Evolutionary conservation across 2,888 invertebrate species (phyloP), one percentile per base, ranked within the genome.

Genomic region (Flabesymbios commensalis): DNA sequence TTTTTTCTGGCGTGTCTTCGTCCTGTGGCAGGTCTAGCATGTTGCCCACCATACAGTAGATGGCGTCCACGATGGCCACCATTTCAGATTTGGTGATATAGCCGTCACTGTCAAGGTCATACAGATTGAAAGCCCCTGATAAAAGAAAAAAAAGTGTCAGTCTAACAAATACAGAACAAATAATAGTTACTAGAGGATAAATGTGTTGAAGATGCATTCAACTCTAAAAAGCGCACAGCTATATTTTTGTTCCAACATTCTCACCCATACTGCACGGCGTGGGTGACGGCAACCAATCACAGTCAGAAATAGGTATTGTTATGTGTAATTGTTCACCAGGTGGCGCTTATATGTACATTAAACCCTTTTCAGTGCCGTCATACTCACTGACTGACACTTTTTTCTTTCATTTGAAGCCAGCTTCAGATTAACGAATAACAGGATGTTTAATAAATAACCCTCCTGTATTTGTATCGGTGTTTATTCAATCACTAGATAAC

Each of bases 21-120:
- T 84, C 84, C 4, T 43, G 39, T 14, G 62, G 62, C 17, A 65
- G 49, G 52, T 65, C 65, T 47, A 85, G 72, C 71, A 84, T 78
- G 67, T 80, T 82, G 19, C 84, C 84, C 19, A 82, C 84, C 84
- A 85, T 85, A 63, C 75, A 74, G 71, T 84, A 84, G 60, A 84
- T 84, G 61, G 83, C 82, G 63, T 83, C 83, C 43, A 84, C 82
- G n/a, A 84, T 83, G 59, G 78, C 74, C 14, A 78, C 73, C 83
- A 83, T 83, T 70, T 83, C 83, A 19, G 71, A 72, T 68, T 82
- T 81, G 3, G 84, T 84, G 56, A 85, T 85, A 67, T 74, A 84
- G 1, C 85, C 85, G 71, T 85, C 84, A 55, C 82, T 80, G 75
- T 85, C 84, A 29, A 84, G 76, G 65, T 85, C 85, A 64, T 85